Base-by-base conservation (phyloP, 1,140 invertebrate genomes). In the Zaprionus africanus region DNA sequence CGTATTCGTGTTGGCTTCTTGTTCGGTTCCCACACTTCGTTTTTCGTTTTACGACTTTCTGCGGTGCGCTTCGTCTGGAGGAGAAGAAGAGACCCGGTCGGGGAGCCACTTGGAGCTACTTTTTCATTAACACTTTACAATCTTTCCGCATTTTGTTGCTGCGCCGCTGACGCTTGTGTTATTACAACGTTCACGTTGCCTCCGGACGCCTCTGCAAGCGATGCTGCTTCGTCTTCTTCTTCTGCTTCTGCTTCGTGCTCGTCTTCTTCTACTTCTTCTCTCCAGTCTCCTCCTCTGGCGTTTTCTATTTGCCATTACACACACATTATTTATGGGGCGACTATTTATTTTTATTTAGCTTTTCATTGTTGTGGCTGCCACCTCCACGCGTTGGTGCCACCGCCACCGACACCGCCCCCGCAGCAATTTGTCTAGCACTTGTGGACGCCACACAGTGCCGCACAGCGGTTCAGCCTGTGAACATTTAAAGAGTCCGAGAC, bases 61-160 rank as follows among this genome's bases (percentile, higher is more conserved):
- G 22, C 43, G 46, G 57, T 41, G 51, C 65, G 49, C 51, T 28
- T 61, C 58, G 31, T 53, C 34, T 59, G 19, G n/a, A 36, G 19
- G 24, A 1, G 22, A 15, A 26, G 36, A 43, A n/a, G 61, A 34
- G 60, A 15, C 17, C 17, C 11, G 17, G 17, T 34, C 15, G n/a
- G 17, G 19, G 41, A 15, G 67, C 66, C 73, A 61, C 41, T 78
- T 68, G 75, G 57, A 72, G 78, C 85, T 88, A 90, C 84, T 88
- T 88, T 87, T 88, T 88, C 84, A 88, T 88, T 88, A 88, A 88
- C 84, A 88, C 84, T 88, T 88, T 78, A 87, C 84, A 87, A 88
- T 88, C 84, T 87, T 88, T 88, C 81, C 81, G 85, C 85, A 76
- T 88, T 84, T 86, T 86, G 83, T 63, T 78, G 82, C 67, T 60